phyloP scores from a whole-genome alignment of 2,888 invertebrate species.

The Dasysyrphus albostriatus region DNA sequence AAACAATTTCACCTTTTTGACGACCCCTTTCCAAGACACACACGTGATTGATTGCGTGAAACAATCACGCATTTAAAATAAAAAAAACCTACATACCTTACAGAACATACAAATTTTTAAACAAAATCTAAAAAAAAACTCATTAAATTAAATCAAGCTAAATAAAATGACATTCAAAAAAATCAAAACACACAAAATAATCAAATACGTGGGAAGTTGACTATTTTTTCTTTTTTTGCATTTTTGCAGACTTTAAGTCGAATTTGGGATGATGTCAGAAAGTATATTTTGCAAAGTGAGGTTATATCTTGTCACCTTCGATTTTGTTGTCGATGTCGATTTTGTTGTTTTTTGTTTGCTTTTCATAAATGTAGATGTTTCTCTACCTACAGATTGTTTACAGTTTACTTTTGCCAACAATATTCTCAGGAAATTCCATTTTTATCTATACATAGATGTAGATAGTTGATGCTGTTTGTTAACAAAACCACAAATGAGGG shows the following conservation, averaged over 20 bases:
- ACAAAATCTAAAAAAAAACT: neutral
- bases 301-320: constrained; percentile 44
- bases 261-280: constrained; percentile 60
- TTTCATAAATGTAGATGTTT: neutral
- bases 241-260: constrained; percentile 20
- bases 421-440: constrained; percentile 53
- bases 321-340: constrained; percentile 24
- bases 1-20: constrained; percentile 14
- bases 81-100: too few species aligned
- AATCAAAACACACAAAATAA: neutral
- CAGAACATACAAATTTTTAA: neutral
- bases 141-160: neutral
- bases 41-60: constrained; percentile 24
- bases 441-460: constrained; percentile 10
- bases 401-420: constrained; percentile 30
- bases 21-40: neutral
- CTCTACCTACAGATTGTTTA: constrained; percentile 25
- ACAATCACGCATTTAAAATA: neutral
- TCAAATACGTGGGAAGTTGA: too few species aligned
- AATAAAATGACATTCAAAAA: neutral
- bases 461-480: constrained; percentile 17
- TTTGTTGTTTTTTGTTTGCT: neutral
- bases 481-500: constrained; percentile 28
- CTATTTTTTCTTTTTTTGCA: neutral
- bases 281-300: constrained; percentile 38